Percentiles rank a stretch among this genome's conserved stretches.
These are phyloP conservation scores for Grammomys surdaster DNA, from an alignment of 2,113 vertebrate species.

Conservation along the genomic window DNA sequence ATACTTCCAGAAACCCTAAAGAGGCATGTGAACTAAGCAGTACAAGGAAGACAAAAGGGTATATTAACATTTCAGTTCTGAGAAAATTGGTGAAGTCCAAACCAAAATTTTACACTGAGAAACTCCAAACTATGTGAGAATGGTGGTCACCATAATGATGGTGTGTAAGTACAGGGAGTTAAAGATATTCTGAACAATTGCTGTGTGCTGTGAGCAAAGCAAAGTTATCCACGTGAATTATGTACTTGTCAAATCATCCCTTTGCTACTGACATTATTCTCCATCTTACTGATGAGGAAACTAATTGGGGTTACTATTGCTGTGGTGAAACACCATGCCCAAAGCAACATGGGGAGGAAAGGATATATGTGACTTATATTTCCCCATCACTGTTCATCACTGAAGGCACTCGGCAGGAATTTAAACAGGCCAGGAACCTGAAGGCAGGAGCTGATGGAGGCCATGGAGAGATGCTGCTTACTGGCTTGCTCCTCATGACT, in stretches of 20 bases:
- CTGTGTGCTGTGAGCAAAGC: neutral
- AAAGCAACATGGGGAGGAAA: neutral
- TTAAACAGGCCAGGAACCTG: neutral
- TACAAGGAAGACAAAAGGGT: neutral
- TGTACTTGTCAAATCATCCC: neutral
- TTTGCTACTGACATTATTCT: neutral
- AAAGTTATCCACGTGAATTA: slow-evolving; percentile 54
- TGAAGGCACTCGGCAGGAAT: neutral
- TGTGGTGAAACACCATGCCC: neutral
- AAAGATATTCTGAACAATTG: slow-evolving; percentile 33
- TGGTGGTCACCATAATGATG: neutral
- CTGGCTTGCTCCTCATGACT: neutral
- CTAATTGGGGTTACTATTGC: neutral
- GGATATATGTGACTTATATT: neutral
- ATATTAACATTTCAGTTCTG: slow-evolving; percentile 41
- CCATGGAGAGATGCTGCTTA: neutral
- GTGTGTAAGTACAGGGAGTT: slow-evolving; percentile 5
- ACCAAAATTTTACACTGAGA: slow-evolving; percentile 33
- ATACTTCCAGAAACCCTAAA: slow-evolving; percentile 42
- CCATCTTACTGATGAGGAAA: slow-evolving; percentile 3
- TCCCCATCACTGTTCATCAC: neutral
- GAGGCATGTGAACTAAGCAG: neutral
- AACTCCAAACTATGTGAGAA: slow-evolving; percentile 30
- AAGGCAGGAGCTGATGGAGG: neutral
- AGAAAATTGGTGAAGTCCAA: slow-evolving; percentile 43